Conservation (phyloP, 2,888 invertebrate genomes). For the Lydus trimaculatus region DNA sequence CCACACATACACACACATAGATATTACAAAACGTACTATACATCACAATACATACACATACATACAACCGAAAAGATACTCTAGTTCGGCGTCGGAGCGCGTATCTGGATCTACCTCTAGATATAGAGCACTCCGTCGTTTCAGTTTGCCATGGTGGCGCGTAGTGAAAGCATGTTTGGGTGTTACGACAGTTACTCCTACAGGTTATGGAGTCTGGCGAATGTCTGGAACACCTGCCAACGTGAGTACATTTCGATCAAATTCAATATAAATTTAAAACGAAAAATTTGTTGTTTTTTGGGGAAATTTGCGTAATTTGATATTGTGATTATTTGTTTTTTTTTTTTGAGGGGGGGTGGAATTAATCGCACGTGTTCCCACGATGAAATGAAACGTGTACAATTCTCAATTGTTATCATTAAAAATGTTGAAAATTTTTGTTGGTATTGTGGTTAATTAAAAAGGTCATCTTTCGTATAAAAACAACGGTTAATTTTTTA, state of each 20-base stretch:
- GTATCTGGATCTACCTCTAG: slow-evolving; percentile 30
- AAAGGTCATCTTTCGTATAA: neutral
- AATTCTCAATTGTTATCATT: neutral
- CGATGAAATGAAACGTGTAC: neutral
- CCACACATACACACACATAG: neutral
- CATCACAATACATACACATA: neutral
- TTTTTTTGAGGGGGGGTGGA: neutral
- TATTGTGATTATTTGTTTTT: no score
- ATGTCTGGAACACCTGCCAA: slow-evolving; percentile 78
- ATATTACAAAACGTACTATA: neutral
- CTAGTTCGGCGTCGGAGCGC: slow-evolving; percentile 47
- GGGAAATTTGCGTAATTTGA: no score
- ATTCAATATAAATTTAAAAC: neutral
- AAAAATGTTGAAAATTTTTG: neutral
- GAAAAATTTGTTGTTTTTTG: no score
- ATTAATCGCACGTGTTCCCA: neutral
- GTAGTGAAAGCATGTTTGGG: slow-evolving; percentile 78
- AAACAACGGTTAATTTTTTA: neutral
- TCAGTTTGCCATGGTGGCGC: slow-evolving; percentile 84
- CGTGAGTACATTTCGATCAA: slow-evolving; percentile 66
- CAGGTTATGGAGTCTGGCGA: slow-evolving; percentile 79
- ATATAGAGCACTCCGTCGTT: slow-evolving; percentile 38
- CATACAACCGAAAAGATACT: neutral
- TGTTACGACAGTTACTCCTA: slow-evolving; percentile 80
- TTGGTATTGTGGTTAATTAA: neutral